Conservation (phyloP, 2,797 vertebrate genomes). For the Anguilla obscura region DNA sequence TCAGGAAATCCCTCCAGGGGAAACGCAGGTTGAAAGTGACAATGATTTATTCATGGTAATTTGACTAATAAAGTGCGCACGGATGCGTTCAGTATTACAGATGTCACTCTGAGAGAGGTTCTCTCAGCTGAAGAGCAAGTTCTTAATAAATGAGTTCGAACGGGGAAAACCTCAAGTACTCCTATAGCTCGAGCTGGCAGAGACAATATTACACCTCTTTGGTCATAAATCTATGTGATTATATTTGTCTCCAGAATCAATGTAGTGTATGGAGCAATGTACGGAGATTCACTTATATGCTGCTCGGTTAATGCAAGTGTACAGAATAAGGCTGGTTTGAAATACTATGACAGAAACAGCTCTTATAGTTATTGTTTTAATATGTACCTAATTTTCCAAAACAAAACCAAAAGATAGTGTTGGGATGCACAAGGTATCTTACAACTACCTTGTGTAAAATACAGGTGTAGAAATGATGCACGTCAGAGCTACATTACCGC, state of each 20-base stretch:
- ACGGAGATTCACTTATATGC: too few species aligned
- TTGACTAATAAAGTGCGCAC: background rate
- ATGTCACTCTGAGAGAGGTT: background rate
- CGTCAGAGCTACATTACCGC: too few species aligned
- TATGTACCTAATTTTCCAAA: too few species aligned
- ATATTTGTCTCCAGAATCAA: background rate
- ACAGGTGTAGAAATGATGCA: too few species aligned
- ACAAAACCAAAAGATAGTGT: too few species aligned
- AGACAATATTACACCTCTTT: background rate
- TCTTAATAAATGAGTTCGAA: background rate
- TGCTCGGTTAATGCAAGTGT: too few species aligned
- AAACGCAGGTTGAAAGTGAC: background rate
- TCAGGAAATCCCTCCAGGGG: background rate
- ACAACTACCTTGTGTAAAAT: too few species aligned
- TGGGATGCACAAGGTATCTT: too few species aligned
- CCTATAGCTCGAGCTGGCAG: background rate
- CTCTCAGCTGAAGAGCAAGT: background rate
- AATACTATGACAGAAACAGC: too few species aligned
- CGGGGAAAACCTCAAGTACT: background rate
- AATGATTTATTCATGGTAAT: constrained; percentile 12
- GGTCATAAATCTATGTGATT: background rate
- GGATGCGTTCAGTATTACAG: constrained; percentile 5
- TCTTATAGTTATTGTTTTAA: too few species aligned
- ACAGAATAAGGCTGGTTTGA: too few species aligned
- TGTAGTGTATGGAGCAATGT: background rate